Evolutionary conservation across 2,797 vertebrate species (phyloP), one percentile per base, ranked within the genome.

Genomic region (Sebastes variabilis): DNA sequence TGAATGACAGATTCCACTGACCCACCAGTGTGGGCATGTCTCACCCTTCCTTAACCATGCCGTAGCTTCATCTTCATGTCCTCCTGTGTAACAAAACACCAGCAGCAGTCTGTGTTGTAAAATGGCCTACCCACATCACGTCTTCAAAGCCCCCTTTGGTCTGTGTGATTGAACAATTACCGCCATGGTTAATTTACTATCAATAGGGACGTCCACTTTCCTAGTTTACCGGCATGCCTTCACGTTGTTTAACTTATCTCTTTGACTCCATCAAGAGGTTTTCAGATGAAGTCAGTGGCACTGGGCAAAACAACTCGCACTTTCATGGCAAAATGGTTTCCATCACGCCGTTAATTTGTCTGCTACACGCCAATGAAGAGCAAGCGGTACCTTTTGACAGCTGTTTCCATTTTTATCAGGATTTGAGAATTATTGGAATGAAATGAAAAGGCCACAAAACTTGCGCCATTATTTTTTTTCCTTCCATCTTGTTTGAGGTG

Each of bases 121-220:
- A 90, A 89, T 27, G 46, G 67, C 73, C 77, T 70, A 79, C 92
- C 93, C 90, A 29, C 90, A 94, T 92, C 79, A 20, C 61, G 29
- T 80, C 89, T 90, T 92, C 92, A 92, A 90, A 94, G 83, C 67
- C 16, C 14, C 79, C 88, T 92, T 87, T 85, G 78, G 81, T 91
- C 82, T 83, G 80, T 83, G 81, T 93, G 93, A 94, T 92, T 93
- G 93, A 95, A 94, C 93, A 96, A 95, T 96, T 96, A 96, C 92
- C 75, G 72, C 88, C 91, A 94, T 30, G 94, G 79, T 94, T 94
- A 94, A 94, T 95, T 95, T 93, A 78, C 64, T 70, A 55, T 74
- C 75, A 92, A 92, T 82, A 64, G 87, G 72, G 55, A 84, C 69
- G 59, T 80, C 80, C 91, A 89, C 87, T 93, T 90, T 84, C 82